Evolutionary conservation across 1,140 invertebrate genomes (phyloP), one percentile per base, ranked within the genome.

Genomic region (Tetragonula clypearis): DNA sequence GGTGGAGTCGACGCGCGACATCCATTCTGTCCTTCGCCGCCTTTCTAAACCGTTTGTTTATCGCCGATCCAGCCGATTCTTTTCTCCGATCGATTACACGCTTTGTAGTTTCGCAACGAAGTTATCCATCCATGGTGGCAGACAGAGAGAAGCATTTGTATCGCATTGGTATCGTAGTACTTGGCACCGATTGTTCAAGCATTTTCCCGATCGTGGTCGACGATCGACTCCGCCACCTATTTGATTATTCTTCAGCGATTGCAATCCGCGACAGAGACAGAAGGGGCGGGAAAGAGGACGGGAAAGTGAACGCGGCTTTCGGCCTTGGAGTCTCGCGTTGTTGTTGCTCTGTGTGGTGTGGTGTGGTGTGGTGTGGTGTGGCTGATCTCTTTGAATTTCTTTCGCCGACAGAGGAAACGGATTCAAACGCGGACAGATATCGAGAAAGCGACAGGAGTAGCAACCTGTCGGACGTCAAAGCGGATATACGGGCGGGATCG

Each of bases 381-480:
- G 21, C n/a, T 55, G 5, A 21, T 49, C 23, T 6, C 49, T 75
- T 81, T 65, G 26, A 62, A 62, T 62, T 62, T 62, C 60, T n/a
- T 60, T 21, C 58, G 41, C 26, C 23, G 23, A 23, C 90, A 94
- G 95, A 96, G 87, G 93, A 95, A 83, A 95, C 95, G 30, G 96
- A 97, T 89, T 96, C 96, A 30, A 96, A 96, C 62, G 97, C 97
- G 90, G 97, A 98, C 94, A 96, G 97, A 92, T 98, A 97, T 91
- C 97, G 98, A 89, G 97, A 98, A 90, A 98, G 97, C 72, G 98
- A 98, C 91, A 96, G 97, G 86, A 98, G 97, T 91, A 98, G 98
- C 74, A 98, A 98, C 92, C 97, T 98, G 90, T 98, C 98, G 86
- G 98, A 98, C 94, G 95, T 98, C 91, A 99, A 99, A 95, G 95